Evolutionary conservation across 2,113 vertebrate genomes (phyloP).

Genomic region (Typhlomys cinereus): DNA sequence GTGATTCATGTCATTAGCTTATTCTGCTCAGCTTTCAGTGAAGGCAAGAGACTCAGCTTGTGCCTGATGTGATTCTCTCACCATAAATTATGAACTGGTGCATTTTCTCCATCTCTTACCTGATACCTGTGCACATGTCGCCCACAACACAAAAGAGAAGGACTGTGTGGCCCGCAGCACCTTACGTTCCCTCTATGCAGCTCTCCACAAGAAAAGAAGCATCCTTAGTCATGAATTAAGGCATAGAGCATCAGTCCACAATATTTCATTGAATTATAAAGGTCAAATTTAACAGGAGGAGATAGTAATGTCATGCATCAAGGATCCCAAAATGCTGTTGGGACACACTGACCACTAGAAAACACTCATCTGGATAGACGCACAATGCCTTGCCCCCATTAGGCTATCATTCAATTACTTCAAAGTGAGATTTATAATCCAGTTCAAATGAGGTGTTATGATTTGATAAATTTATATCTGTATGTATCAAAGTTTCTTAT

Average conservation of each 20-base stretch:
- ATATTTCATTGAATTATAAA: neutral
- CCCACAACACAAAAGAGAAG: neutral
- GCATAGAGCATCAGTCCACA: accelerated
- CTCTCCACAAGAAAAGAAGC: neutral
- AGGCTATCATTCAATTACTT: conserved; percentile 15
- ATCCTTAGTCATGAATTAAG: neutral
- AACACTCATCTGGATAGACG: neutral
- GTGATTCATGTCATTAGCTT: neutral
- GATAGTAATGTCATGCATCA: neutral
- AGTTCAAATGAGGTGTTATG: conserved; percentile 53
- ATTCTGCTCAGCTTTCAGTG: neutral
- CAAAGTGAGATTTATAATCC: conserved; percentile 33
- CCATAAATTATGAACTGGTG: accelerated
- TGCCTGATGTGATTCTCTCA: neutral
- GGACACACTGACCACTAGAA: neutral
- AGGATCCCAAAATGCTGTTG: neutral
- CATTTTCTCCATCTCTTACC: too few relatives aligned
- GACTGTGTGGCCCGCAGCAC: neutral
- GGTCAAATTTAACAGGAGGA: neutral
- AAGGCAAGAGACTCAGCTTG: neutral
- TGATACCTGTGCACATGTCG: neutral
- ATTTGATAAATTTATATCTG: conserved; percentile 63
- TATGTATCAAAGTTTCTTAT: conserved; percentile 69
- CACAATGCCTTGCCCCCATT: neutral
- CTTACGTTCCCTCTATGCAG: neutral